These are phyloP conservation scores for Mamestra configurata DNA, from an alignment of 1,140 invertebrate species.

Conservation along the genomic window DNA sequence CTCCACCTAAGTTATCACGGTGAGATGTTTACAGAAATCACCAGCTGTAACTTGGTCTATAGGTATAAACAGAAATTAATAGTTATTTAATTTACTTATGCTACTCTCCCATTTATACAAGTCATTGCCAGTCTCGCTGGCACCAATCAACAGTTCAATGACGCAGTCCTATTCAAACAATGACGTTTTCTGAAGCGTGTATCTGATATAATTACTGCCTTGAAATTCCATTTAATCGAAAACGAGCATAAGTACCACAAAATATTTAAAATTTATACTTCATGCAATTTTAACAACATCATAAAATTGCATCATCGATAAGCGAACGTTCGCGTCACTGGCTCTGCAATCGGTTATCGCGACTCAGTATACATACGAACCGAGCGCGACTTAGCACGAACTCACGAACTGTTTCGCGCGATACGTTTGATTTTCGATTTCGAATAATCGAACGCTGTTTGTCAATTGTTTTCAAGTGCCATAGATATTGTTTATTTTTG, in stretches of 20 bases:
- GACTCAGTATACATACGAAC: slow-evolving; percentile 26
- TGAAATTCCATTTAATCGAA: slow-evolving; percentile 3
- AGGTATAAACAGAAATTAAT: no score
- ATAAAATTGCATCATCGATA: slow-evolving; percentile 43
- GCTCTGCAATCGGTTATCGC: slow-evolving; percentile 40
- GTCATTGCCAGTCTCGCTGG: no score
- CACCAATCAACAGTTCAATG: background rate
- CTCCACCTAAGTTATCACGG: no score
- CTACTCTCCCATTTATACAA: no score
- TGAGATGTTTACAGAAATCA: no score
- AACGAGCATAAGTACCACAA: slow-evolving; percentile 8
- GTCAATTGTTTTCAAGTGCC: slow-evolving; percentile 18
- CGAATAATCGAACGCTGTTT: slow-evolving; percentile 6
- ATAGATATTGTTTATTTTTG: slow-evolving; percentile 4
- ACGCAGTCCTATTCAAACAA: background rate
- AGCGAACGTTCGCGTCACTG: slow-evolving; percentile 28
- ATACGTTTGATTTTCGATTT: slow-evolving; percentile 33
- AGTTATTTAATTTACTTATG: no score
- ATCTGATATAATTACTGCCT: background rate
- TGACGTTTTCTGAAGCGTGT: slow-evolving; percentile 2
- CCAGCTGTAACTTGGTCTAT: no score
- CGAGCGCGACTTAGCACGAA: slow-evolving; percentile 29
- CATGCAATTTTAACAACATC: slow-evolving; percentile 34
- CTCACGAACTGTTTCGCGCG: slow-evolving; percentile 29
- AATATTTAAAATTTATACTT: slow-evolving; percentile 32